phyloP scores from a whole-genome alignment of 2,113 vertebrate genomes.

The Odobenus rosmarus region DNA sequence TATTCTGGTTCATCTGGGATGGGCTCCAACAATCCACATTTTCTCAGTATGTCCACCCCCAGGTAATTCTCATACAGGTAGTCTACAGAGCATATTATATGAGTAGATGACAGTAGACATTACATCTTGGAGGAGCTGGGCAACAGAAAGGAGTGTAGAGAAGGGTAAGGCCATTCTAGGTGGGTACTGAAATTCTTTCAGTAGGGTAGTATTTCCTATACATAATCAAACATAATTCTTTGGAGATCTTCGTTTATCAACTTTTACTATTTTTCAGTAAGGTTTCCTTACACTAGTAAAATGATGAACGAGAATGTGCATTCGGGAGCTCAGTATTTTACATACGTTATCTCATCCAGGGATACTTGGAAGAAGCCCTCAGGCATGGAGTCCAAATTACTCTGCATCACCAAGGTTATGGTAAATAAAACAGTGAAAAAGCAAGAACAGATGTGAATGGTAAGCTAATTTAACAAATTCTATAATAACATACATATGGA shows the following conservation, averaged over 20 bases:
- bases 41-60: background rate
- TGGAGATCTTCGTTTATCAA: background rate
- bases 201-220: background rate
- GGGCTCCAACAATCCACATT: background rate
- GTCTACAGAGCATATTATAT: background rate
- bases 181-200: background rate
- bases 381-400: background rate
- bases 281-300: background rate
- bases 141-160: background rate
- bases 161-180: background rate
- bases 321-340: background rate
- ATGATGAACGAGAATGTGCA: background rate
- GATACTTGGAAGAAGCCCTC: background rate
- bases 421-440: conserved; percentile 38
- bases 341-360: background rate
- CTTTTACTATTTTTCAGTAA: background rate
- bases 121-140: background rate
- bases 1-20: background rate
- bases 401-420: background rate
- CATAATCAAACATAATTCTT: background rate
- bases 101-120: background rate
- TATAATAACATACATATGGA: background rate
- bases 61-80: background rate
- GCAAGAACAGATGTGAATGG: background rate
- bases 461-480: conserved; percentile 29